phyloP scores from a whole-genome alignment of 1,140 invertebrate species.

The Meloidogyne hapla region DNA sequence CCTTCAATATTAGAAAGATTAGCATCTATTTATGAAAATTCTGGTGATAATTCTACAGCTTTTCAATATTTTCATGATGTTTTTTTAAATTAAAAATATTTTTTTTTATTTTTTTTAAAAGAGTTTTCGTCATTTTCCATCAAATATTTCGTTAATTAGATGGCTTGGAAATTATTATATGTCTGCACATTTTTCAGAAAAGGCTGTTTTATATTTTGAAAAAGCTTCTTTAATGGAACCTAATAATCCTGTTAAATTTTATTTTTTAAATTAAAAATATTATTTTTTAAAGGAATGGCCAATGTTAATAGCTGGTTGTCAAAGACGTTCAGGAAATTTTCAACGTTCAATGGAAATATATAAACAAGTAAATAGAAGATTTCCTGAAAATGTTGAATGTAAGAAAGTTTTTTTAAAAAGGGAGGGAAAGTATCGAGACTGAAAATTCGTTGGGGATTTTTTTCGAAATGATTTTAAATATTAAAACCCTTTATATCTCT shows the following conservation, averaged over 20 bases:
- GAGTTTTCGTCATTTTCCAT: constrained; percentile 84
- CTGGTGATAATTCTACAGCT: constrained; percentile 84
- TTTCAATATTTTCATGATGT: constrained; percentile 88
- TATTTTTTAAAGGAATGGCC: constrained; percentile 52
- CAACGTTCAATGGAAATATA: constrained; percentile 62
- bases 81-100: constrained; percentile 54
- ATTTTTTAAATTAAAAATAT: not conserved
- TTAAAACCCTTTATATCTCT: too few relatives aligned
- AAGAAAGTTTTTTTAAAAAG: not conserved
- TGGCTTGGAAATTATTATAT: constrained; percentile 89
- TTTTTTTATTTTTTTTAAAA: constrained; percentile 59
- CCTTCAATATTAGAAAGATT: constrained; percentile 78
- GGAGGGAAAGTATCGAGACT: too few relatives aligned
- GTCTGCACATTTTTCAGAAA: constrained; percentile 83
- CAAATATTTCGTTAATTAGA: constrained; percentile 82
- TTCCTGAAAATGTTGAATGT: constrained; percentile 63
- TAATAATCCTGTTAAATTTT: constrained; percentile 55
- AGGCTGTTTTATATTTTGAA: constrained; percentile 83
- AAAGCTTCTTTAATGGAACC: constrained; percentile 80
- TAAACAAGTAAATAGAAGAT: constrained; percentile 56
- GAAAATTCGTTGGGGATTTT: too few relatives aligned
- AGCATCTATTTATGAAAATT: constrained; percentile 79
- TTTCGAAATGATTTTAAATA: too few relatives aligned
- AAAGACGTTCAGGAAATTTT: constrained; percentile 60
- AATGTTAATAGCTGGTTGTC: constrained; percentile 59